These are phyloP conservation scores for Epinotia ramella DNA, from an alignment of 2,888 invertebrate genomes.

Conservation along the genomic window DNA sequence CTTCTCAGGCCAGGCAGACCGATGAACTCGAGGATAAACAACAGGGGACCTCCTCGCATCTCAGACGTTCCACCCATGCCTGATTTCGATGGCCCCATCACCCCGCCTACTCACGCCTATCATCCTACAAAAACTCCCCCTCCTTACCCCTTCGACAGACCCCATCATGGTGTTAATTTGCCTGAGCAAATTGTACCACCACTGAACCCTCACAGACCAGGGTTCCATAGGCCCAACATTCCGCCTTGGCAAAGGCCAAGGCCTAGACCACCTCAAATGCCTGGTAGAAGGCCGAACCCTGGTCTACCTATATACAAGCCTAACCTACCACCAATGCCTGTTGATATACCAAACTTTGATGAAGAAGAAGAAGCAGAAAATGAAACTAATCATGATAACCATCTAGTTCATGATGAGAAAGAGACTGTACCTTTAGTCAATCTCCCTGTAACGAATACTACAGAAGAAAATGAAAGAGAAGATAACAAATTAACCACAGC, in stretches of 20 bases:
- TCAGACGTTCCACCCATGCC: conserved; percentile 90
- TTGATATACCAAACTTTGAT: conserved; percentile 67
- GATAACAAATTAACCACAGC: conserved; percentile 61
- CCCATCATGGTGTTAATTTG: conserved; percentile 88
- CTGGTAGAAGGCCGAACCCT: conserved; percentile 82
- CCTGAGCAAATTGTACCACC: conserved; percentile 91
- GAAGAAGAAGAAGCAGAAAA: conserved; percentile 72
- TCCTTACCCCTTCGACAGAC: conserved; percentile 92
- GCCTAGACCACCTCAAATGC: conserved; percentile 74
- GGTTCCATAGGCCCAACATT: conserved; percentile 82
- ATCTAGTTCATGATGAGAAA: conserved; percentile 65
- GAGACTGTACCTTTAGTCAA: conserved; percentile 54
- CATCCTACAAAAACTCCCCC: conserved; percentile 84
- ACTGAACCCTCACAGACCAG: conserved; percentile 83
- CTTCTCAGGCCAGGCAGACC: conserved; percentile 87
- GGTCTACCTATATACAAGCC: conserved; percentile 87
- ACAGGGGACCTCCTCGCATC: conserved; percentile 94
- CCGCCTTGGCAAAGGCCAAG: conserved; percentile 89
- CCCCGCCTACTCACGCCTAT: conserved; percentile 75
- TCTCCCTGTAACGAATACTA: conserved; percentile 59
- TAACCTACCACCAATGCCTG: conserved; percentile 78
- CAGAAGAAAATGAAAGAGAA: conserved; percentile 60
- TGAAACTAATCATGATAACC: conserved; percentile 73
- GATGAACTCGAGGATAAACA: conserved; percentile 92
- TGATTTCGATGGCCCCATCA: conserved; percentile 86